Evolutionary conservation across 2,888 invertebrate species (phyloP), one percentile per base, ranked within the genome.

Genomic region (Marasmarcha lunaedactyla): DNA sequence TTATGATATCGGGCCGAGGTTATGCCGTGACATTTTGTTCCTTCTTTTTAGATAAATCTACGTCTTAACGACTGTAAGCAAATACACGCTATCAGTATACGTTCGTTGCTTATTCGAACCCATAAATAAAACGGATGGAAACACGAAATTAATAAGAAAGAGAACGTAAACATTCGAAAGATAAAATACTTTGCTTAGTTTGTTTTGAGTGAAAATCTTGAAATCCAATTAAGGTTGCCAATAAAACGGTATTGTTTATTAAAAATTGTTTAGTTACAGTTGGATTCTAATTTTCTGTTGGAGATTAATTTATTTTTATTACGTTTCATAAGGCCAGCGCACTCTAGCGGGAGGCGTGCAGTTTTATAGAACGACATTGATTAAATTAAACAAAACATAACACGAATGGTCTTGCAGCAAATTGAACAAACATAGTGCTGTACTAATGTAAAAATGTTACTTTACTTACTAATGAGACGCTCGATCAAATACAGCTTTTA

Each of bases 11-110:
- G 25, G 57, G 55, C 55, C 61, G 62, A 72, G 65, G 71, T 71
- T 74, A 71, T 65, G 69, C 58, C 56, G 69, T 66, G 71, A 71
- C 72, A 71, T 72, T 78, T 72, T 79, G 72, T 78, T 78, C 14
- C 73, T 71, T 71, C 71, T 69, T 72, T 81, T 83, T 77, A 78
- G 78, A 77, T 77, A 78, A 77, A 79, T 78, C 77, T 76, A 71
- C 58, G 59, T 62, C 71, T 78, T 78, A 81, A 79, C 81, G 77
- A 74, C 70, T 66, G 67, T 69, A 72, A 72, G 76, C 78, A 74
- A 78, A 78, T 77, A 77, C 74, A 71, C 69, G 78, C 68, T 77
- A 77, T 78, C 72, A 71, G 62, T 71, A 72, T 71, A 76, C 72
- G 63, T 79, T 79, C 79, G 79, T 77, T 77, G 76, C 72, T 74